These are phyloP conservation scores for Calcarius lapponicus DNA, from an alignment of 2,797 vertebrate species.

Conservation along the genomic window DNA sequence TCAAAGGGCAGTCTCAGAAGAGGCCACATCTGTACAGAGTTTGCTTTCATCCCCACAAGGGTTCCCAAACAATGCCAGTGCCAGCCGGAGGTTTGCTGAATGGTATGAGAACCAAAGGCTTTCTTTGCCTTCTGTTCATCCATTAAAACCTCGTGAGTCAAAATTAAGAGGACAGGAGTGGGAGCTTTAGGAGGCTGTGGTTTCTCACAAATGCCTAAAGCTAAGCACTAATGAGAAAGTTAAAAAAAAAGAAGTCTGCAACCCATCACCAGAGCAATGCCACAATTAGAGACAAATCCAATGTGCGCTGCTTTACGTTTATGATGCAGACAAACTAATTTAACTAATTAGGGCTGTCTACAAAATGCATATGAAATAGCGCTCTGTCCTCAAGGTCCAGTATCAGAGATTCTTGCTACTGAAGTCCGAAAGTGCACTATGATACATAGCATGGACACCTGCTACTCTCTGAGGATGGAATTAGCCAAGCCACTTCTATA, in stretches of 20 bases:
- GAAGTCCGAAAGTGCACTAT: neutral
- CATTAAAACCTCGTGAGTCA: constrained; percentile 55
- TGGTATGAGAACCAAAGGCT: constrained; percentile 60
- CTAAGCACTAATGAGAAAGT: constrained; percentile 55
- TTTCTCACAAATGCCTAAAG: constrained; percentile 61
- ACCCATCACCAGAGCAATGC: constrained; percentile 33
- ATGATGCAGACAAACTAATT: constrained; percentile 36
- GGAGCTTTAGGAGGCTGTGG: constrained; percentile 39
- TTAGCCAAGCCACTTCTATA: neutral
- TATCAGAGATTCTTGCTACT: neutral
- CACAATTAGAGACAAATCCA: constrained; percentile 49
- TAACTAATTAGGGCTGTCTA: constrained; percentile 45
- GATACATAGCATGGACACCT: neutral
- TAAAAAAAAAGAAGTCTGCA: constrained; percentile 21
- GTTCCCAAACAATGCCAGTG: constrained; percentile 55
- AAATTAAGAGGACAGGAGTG: constrained; percentile 51
- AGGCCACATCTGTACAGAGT: constrained; percentile 61
- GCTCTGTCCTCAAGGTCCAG: neutral
- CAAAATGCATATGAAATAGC: neutral
- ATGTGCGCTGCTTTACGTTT: neutral
- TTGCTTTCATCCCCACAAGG: constrained; percentile 62
- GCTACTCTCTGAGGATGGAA: neutral
- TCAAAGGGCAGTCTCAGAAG: constrained; percentile 36
- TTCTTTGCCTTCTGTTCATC: constrained; percentile 63
- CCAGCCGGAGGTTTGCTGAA: constrained; percentile 54